Base-by-base conservation (phyloP, 2,888 invertebrate genomes). In the Cheilosia grossa region DNA sequence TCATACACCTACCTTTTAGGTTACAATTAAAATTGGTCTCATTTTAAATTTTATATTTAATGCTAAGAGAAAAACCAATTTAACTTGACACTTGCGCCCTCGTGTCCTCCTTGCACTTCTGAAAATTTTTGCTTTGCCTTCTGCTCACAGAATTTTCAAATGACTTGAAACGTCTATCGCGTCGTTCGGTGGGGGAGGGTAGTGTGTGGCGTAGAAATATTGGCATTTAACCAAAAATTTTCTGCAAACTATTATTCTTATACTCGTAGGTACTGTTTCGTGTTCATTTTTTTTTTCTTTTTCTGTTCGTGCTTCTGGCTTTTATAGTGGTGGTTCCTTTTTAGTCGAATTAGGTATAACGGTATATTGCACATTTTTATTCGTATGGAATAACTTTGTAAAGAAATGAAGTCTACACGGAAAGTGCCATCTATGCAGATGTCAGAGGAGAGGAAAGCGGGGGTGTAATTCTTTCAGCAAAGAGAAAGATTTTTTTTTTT, bases 171-270 rank as follows among this genome's bases (percentile, higher is more conserved):
- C 64, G 75, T 63, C 70, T 63, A 67, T 19, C 13, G 47, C 4
- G 2, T 30, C 9, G 30, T 7, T 9, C 27, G 74, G 64, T 44
- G 21, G 40, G 40, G 42, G 66, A 51, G 64, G 74, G 81, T 37
- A 19, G 75, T 56, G 53, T 42, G 61, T 19, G 63, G 79, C 72
- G 49, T 79, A 42, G 56, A 69, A 79, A 75, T 49, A 75, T 85
- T 85, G 85, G 85, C 85, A 85, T 72, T 47, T 44, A 72, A 85
- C 81, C 85, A 85, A 85, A 85, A 72, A 72, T 63, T 64, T 58
- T 72, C 75, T 81, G 56, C 75, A 72, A 81, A 77, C 81, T 81
- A 81, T 85, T 85, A 77, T 79, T 83, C 74, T 75, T 74, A 44
- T 69, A 58, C 63, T 30, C 30, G 30, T 30, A 30, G 30, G 30